phyloP scores from a whole-genome alignment of 2,113 vertebrate species.

The Paramisgurnus dabryanus region DNA sequence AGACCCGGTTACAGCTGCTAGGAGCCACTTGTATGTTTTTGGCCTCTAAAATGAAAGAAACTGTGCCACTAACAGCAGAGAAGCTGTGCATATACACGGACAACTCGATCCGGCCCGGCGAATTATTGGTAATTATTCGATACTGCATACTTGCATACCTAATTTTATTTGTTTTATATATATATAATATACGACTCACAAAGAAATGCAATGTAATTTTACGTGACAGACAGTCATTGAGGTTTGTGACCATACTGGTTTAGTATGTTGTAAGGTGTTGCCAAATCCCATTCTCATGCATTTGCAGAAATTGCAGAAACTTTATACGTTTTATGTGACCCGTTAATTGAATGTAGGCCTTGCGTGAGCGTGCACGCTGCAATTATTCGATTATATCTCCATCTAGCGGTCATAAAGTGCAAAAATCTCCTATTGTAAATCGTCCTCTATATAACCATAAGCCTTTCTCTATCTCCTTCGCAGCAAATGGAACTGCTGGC shows the following conservation, averaged over 20 bases:
- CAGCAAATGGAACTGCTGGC: constrained; percentile 97
- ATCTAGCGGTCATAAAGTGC: constrained; percentile 53
- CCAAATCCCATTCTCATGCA: not conserved
- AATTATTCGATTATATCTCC: constrained; percentile 45
- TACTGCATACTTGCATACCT: constrained; percentile 16
- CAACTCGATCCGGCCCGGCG: constrained; percentile 89
- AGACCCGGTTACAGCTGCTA: constrained; percentile 90
- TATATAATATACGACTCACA: too few relatives aligned
- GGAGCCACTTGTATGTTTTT: constrained; percentile 98
- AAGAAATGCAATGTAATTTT: too few relatives aligned
- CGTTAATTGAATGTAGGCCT: constrained; percentile 35
- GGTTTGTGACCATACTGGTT: not conserved
- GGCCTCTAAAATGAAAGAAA: constrained; percentile 99
- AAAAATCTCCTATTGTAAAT: not conserved
- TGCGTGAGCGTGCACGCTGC: not conserved
- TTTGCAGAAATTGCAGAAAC: not conserved
- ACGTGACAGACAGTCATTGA: too few relatives aligned
- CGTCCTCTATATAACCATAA: constrained; percentile 31
- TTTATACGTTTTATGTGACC: constrained; percentile 5
- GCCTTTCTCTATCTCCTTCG: constrained; percentile 55
- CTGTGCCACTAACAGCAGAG: constrained; percentile 92
- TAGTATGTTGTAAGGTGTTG: not conserved
- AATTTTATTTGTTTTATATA: not conserved
- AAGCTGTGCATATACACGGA: constrained; percentile 97
- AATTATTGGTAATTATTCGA: constrained; percentile 87